Conservation (phyloP, 2,797 vertebrate genomes). For the Hipposideros larvatus region DNA sequence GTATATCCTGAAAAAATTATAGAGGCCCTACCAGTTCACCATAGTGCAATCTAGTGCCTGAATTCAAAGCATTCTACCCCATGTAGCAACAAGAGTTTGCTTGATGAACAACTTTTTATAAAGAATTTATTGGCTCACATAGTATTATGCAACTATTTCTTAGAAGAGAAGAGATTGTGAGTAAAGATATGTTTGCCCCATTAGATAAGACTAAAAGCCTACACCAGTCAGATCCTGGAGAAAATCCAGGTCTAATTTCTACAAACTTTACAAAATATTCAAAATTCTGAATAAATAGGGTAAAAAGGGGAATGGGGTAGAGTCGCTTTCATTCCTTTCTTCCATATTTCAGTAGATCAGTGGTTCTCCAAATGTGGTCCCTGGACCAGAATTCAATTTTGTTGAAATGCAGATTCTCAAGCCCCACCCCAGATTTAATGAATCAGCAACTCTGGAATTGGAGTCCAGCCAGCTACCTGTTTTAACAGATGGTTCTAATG, state of each 20-base stretch:
- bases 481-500: neutral
- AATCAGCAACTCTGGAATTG: neutral
- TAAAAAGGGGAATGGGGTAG: neutral
- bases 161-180: neutral
- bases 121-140: neutral
- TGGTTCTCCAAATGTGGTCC: neutral
- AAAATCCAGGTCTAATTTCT: neutral
- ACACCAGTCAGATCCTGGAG: neutral
- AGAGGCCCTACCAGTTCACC: neutral
- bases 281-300: neutral
- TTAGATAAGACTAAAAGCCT: neutral
- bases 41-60: neutral
- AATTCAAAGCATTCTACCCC: neutral
- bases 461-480: neutral
- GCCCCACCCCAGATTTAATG: neutral
- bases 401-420: neutral
- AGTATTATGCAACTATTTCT: neutral
- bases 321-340: neutral
- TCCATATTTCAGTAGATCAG: neutral
- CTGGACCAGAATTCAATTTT: constrained; percentile 7
- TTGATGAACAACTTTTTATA: neutral
- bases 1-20: neutral
- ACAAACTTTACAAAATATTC: neutral
- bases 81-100: neutral
- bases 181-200: neutral